Base-by-base conservation (phyloP, 2,888 invertebrate genomes). In the Acholoe squamosa region DNA sequence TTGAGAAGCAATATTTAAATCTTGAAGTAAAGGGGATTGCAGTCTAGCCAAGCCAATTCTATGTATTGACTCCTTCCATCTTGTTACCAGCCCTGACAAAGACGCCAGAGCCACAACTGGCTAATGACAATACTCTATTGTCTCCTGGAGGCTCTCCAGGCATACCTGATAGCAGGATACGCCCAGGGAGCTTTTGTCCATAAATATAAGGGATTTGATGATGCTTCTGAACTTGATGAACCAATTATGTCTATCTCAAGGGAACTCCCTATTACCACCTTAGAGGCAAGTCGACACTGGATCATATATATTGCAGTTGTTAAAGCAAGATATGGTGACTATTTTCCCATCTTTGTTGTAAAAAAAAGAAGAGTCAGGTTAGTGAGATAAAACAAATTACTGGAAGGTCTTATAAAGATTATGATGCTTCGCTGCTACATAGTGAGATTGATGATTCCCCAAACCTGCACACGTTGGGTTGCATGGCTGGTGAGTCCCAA, bases 61-160 rank as follows among this genome's bases (percentile, higher is more conserved):
- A 61, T 19, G 61, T 61, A 61, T 61, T 61, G 61, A n/a, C 61
- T 61, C n/a, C 61, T 61, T n/a, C n/a, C 61, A n/a, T 61, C n/a
- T 61, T n/a, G n/a, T 61, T 61, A n/a, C 1, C 61, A 61, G 19
- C 61, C n/a, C 61, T n/a, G 3, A 61, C 61, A 61, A 61, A 61
- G 61, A 3, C 12, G n/a, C 22, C 19, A 3, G 61, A n/a, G n/a
- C n/a, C n/a, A 10, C 61, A 19, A 19, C n/a, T n/a, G 61, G 1
- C 61, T 61, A 61, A 61, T 61, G 61, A 61, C 61, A 61, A 61
- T 61, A 61, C n/a, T 61, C n/a, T 19, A 61, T 61, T 61, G 61
- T n/a, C n/a, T 61, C n/a, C 61, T 3, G 19, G 43, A 43, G 5
- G 10, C 43, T 43, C 43, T 61, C 61, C n/a, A n/a, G 22, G 19